Evolutionary conservation across 2,888 invertebrate species (phyloP), one percentile per base, ranked within the genome.

Genomic region (Lepeophtheirus nordmannii): DNA sequence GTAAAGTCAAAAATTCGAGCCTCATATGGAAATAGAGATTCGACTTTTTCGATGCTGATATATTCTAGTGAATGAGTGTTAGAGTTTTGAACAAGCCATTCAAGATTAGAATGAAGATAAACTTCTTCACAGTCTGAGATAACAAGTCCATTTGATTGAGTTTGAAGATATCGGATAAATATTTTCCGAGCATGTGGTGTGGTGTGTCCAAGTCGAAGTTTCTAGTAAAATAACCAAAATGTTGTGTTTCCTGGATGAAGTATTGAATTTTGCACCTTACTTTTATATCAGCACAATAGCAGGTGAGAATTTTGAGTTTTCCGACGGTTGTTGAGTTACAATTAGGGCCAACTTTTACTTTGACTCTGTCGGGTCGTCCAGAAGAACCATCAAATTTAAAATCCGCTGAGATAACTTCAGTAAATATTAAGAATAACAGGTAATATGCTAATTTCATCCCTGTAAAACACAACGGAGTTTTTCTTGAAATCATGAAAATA

Each of bases 121-220:
- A 46, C 53, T 17, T 46, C 53, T 17, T 46, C 53, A 17, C 53
- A 46, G n/a, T 46, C 8, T n/a, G 53, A 46, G 14, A 46, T 46
- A n/a, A 5, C n/a, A 5, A 46, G 53, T n/a, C 53, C 53, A 46
- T 46, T 46, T n/a, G 53, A 46, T 46, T 46, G 14, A 14, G 53
- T 46, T 17, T 46, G 53, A 2, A 46, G 8, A 17, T 46, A 46
- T 46, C 53, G 53, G n/a, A 46, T 8, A 46, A 46, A 46, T 46
- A 30, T 46, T 46, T 46, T 46, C 53, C 53, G 53, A 46, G 53
- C 53, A 46, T 46, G 53, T 46, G 53, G 53, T 14, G 53, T 46
- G 14, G 2, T 2, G 8, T 46, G 17, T 14, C 53, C 53, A 14
- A 46, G 53, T 17, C 17, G 14, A 14, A 46, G 53, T 14, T 46